phyloP scores from a whole-genome alignment of 30 jellyfish, hydroid and myxozoan species.

The Hydra vulgaris region DNA sequence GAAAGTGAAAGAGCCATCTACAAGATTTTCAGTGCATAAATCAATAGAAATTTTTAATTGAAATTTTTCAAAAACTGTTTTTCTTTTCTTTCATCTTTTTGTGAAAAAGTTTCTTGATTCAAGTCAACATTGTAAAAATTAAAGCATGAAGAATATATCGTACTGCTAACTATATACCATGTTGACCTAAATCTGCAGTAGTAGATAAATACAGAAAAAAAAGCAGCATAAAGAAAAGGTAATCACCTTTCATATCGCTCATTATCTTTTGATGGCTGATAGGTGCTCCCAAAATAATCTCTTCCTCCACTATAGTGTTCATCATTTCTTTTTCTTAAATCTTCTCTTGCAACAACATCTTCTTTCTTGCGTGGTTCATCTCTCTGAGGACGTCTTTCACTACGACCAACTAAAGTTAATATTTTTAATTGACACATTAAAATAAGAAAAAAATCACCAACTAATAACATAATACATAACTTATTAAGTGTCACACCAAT shows the following conservation, averaged over 20 bases:
- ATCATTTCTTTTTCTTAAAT: conserved; percentile 4
- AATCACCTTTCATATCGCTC: neutral
- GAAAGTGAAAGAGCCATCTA: too few species aligned
- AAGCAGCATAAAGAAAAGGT: neutral
- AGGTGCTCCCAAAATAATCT: neutral
- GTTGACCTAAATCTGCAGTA: neutral
- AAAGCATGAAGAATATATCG: too few species aligned
- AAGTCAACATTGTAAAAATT: too few species aligned
- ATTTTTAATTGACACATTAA: neutral
- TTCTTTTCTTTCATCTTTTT: too few species aligned
- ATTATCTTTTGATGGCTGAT: neutral
- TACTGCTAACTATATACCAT: too few species aligned
- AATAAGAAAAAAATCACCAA: neutral
- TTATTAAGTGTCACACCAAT: neutral
- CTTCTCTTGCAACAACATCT: neutral
- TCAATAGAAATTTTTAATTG: too few species aligned
- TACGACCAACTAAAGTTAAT: neutral
- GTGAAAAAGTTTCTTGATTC: too few species aligned
- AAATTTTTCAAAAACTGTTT: too few species aligned
- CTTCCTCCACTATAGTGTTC: conserved; percentile 3
- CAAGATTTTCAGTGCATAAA: too few species aligned
- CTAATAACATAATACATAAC: neutral
- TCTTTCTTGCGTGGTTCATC: conserved; percentile 10
- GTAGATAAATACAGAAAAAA: neutral
- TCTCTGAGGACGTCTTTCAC: conserved; percentile 3